phyloP scores from a whole-genome alignment of 2,113 vertebrate genomes.

The Forbesichthys agassizii region DNA sequence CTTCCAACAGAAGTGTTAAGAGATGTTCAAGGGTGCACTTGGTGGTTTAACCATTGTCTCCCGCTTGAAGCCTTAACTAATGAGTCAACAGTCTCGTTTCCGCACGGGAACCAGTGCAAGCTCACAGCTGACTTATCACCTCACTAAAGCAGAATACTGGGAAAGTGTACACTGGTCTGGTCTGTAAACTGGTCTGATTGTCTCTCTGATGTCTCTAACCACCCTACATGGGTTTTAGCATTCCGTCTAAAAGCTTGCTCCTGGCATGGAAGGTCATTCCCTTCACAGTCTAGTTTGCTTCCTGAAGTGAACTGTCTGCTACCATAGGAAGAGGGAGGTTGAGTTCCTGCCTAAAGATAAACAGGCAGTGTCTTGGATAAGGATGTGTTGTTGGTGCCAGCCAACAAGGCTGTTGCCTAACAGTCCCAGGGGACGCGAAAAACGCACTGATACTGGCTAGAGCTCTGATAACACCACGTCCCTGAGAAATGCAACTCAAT shows the following conservation, averaged over 20 bases:
- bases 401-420: slow-evolving; percentile 8
- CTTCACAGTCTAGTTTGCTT: neutral
- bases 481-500: slow-evolving; percentile 22
- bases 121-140: neutral
- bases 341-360: slow-evolving; percentile 50
- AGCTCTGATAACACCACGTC: slow-evolving; percentile 33
- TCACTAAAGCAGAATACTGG: too few species aligned
- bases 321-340: slow-evolving; percentile 35
- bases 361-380: slow-evolving; percentile 45
- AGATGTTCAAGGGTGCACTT: slow-evolving; percentile 12
- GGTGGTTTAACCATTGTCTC: slow-evolving; percentile 31
- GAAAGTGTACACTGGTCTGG: too few species aligned
- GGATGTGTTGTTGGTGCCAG: slow-evolving; percentile 33
- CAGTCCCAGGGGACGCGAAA: slow-evolving; percentile 21
- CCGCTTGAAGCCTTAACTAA: slow-evolving; percentile 32
- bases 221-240: neutral
- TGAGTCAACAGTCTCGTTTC: slow-evolving; percentile 37
- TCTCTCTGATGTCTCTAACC: neutral
- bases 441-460: slow-evolving; percentile 38
- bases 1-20: neutral
- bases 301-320: slow-evolving; percentile 15
- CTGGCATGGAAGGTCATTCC: slow-evolving; percentile 5
- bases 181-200: too few species aligned
- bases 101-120: slow-evolving; percentile 10
- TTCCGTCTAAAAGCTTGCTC: neutral